Conservation (phyloP, 2,113 vertebrate species). For the Callospermophilus lateralis region DNA sequence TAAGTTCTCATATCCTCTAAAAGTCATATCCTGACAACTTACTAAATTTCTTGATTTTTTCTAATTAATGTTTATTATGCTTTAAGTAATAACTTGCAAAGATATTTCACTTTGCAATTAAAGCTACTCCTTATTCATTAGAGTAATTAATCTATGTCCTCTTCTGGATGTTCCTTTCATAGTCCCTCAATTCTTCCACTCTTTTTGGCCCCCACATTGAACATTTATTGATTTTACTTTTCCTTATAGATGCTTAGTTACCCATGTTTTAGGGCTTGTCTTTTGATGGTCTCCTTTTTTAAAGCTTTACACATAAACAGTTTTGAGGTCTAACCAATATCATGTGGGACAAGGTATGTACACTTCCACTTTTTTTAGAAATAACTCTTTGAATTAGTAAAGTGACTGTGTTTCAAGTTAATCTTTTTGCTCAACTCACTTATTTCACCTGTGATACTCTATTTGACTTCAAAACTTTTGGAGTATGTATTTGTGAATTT, state of each 20-base stretch:
- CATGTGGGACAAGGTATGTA: neutral
- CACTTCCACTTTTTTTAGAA: neutral
- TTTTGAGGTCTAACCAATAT: conserved; percentile 20
- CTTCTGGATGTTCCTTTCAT: neutral
- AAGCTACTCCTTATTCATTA: conserved; percentile 52
- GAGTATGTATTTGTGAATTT: neutral
- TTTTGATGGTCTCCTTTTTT: neutral
- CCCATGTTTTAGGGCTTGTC: neutral
- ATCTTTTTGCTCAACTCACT: conserved; percentile 1
- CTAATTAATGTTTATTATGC: conserved; percentile 59
- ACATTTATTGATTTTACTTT: neutral
- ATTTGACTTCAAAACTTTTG: neutral
- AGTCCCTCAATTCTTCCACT: neutral
- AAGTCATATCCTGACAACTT: conserved; percentile 27
- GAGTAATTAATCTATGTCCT: conserved; percentile 3
- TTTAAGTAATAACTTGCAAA: conserved; percentile 63
- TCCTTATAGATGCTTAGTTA: neutral
- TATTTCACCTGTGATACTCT: neutral
- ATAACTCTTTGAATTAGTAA: neutral
- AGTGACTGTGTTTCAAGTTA: conserved; percentile 19
- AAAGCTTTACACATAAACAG: neutral
- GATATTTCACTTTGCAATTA: conserved; percentile 65
- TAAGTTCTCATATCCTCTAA: neutral
- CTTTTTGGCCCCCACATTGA: neutral
- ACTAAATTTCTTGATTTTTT: conserved; percentile 38